Evolutionary conservation across 1,140 invertebrate species (phyloP).

Genomic region (Cotesia chilonis): DNA sequence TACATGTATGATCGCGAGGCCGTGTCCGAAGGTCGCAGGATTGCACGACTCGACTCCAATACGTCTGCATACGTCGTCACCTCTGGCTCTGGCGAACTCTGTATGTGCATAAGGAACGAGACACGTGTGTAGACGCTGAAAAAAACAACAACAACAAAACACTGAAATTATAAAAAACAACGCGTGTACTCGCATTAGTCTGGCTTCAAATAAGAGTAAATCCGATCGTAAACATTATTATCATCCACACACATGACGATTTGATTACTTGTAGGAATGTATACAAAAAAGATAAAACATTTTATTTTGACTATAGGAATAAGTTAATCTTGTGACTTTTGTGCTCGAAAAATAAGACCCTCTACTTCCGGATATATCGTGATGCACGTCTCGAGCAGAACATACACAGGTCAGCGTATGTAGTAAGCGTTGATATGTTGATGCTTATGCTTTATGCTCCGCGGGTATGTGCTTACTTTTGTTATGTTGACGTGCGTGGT

Average conservation of each 20-base stretch:
- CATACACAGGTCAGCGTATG: not conserved
- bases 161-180: not conserved
- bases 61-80: conserved; percentile 12
- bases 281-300: not conserved
- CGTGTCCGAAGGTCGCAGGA: conserved; percentile 38
- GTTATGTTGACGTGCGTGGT: conserved; percentile 10
- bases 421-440: too few relatives aligned
- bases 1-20: conserved; percentile 22
- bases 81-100: conserved; percentile 11
- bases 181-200: not conserved
- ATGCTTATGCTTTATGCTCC: conserved; percentile 1
- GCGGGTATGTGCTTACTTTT: conserved; percentile 33
- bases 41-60: conserved; percentile 41
- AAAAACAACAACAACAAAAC: conserved; percentile 1
- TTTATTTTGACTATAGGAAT: not conserved
- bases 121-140: not conserved
- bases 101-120: not conserved
- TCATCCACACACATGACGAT: not conserved
- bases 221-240: not conserved
- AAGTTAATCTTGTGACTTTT: conserved; percentile 22
- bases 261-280: not conserved
- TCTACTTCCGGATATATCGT: conserved; percentile 29
- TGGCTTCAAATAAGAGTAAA: not conserved
- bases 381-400: conserved; percentile 2
- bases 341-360: not conserved